Base-by-base conservation (phyloP, 1,140 invertebrate genomes). In the Rhyzopertha dominica region DNA sequence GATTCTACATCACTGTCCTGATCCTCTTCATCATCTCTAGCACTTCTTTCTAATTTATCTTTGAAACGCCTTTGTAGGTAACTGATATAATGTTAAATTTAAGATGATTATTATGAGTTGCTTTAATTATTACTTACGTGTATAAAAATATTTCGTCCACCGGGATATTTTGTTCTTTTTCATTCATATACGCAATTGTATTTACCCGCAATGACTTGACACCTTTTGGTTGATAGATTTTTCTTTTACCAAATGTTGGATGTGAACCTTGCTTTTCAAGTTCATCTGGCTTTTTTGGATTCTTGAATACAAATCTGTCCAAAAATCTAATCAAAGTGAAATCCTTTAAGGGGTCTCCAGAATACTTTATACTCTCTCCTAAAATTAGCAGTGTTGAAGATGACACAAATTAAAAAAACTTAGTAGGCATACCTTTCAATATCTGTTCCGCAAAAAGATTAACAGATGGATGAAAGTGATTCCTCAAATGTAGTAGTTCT, bases 261-360 rank as follows among this genome's bases (percentile, higher is more conserved):
- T 76, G 72, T 0, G 70, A 72, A 2, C 74, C 75, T 62, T 31
- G 70, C 49, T 49, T 62, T 64, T 30, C 31, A 13, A 47, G 49
- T 16, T 68, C 63, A 58, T 69, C 68, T 1, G 75, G 42, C 47
- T 82, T 84, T 66, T 98, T 98, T 0, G 95, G 92, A 74, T 98
- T 98, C 66, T 95, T 91, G 60, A 92, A 98, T 1, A 92, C 90
- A 68, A 96, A 98, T 42, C 93, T 75, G 62, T 98, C 94, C 8
- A 98, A 70, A 63, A 98, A 98, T 45, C 89, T 73, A 17, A 90
- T 84, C 1, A 90, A 66, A 0, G 85, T 87, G 60, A 97, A 93
- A 70, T 98, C 95, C 60, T 88, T 78, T 0, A 98, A 67, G 0
- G 95, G 94, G 73, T 98, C 91, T 0, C 95, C 94, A 39, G 79